Conservation (phyloP, 2,888 invertebrate genomes). For the Amblyjoppa fuscipennis region DNA sequence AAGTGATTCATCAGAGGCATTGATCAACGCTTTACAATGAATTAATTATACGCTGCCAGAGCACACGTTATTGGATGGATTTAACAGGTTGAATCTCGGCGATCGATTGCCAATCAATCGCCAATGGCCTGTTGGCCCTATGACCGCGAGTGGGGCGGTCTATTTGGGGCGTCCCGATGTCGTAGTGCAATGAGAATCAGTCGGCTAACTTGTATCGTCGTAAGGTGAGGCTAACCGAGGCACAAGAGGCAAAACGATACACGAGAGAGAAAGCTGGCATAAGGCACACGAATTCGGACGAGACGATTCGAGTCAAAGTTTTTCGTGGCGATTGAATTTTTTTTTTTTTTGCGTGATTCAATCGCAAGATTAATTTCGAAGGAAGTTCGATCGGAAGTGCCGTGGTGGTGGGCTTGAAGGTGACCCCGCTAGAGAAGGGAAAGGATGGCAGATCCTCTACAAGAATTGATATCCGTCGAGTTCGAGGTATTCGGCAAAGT, state of each 20-base stretch:
- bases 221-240: slow-evolving; percentile 75
- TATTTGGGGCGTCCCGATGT: slow-evolving; percentile 82
- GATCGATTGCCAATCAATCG: slow-evolving; percentile 80
- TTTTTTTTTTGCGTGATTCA: slow-evolving; percentile 5
- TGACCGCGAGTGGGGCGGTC: slow-evolving; percentile 82
- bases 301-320: slow-evolving; percentile 30
- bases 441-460: slow-evolving; percentile 78
- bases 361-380: slow-evolving; percentile 31
- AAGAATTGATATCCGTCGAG: slow-evolving; percentile 91
- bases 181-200: slow-evolving; percentile 80
- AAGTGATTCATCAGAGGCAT: slow-evolving; percentile 2
- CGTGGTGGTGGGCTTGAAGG: slow-evolving; percentile 62
- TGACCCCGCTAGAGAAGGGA: slow-evolving; percentile 59
- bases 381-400: slow-evolving; percentile 45
- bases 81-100: slow-evolving; percentile 55
- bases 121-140: slow-evolving; percentile 78
- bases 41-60: slow-evolving; percentile 24
- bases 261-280: slow-evolving; percentile 55
- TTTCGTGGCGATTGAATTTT: slow-evolving; percentile 12
- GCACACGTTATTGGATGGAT: slow-evolving; percentile 32
- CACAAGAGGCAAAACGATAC: slow-evolving; percentile 61
- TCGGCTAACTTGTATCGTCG: slow-evolving; percentile 78
- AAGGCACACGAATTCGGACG: slow-evolving; percentile 66
- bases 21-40: slow-evolving; percentile 9
- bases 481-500: slow-evolving; percentile 97